Conservation (phyloP, 1,140 invertebrate species). For the Augochlora pura region DNA sequence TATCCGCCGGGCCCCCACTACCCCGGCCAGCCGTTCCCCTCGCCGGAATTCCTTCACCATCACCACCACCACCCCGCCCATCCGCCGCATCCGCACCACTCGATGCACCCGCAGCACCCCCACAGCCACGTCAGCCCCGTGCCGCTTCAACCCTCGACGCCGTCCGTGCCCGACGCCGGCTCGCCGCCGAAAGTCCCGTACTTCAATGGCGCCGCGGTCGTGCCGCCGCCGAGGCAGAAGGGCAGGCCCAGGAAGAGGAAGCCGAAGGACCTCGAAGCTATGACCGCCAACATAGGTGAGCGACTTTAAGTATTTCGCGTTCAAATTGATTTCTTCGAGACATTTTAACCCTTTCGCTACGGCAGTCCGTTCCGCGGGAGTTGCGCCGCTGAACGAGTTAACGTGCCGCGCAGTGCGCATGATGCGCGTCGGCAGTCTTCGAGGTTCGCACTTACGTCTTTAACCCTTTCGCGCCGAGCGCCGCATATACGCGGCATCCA, state of each 20-base stretch:
- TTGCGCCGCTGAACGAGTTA: too few species aligned
- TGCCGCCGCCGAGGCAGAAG: conserved; percentile 90
- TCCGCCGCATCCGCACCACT: conserved; percentile 71
- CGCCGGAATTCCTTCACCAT: conserved; percentile 81
- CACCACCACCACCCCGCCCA: conserved; percentile 76
- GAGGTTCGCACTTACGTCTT: too few species aligned
- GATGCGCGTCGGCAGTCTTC: too few species aligned
- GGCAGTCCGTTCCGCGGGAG: too few species aligned
- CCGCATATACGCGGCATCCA: too few species aligned
- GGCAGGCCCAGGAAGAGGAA: conserved; percentile 95
- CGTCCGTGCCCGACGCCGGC: conserved; percentile 67
- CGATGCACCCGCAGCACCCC: conserved; percentile 80
- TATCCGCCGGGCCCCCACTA: conserved; percentile 82
- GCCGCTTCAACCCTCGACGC: conserved; percentile 74
- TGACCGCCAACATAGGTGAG: conserved; percentile 92
- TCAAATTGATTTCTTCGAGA: too few species aligned
- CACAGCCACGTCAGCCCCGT: conserved; percentile 78
- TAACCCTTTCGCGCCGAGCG: too few species aligned
- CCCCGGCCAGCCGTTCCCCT: conserved; percentile 79
- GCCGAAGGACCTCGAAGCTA: conserved; percentile 91
- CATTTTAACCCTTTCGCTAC: too few species aligned
- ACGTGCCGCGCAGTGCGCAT: too few species aligned
- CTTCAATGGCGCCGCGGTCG: conserved; percentile 85
- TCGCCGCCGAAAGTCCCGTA: conserved; percentile 82
- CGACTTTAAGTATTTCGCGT: conserved; percentile 45